phyloP scores from a whole-genome alignment of 1,140 invertebrate species.

The Eupristina koningsbergeri region DNA sequence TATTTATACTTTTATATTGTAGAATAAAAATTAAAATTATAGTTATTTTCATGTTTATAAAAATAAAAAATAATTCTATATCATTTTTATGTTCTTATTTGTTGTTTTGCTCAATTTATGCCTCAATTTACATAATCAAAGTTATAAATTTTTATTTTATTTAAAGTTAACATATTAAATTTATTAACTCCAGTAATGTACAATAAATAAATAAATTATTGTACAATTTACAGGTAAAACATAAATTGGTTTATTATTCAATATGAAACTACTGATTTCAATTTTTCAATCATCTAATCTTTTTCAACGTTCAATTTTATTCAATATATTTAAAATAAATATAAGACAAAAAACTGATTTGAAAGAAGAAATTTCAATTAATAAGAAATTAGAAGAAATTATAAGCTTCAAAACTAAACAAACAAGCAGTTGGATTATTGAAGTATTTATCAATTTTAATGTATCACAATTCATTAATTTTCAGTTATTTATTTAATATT shows the following conservation, averaged over 20 bases:
- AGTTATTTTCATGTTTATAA: no score
- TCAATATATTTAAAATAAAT: neutral
- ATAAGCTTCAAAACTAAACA: conserved; percentile 67
- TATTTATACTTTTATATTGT: no score
- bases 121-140: no score
- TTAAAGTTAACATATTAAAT: neutral
- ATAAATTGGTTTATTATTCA: neutral
- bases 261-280: conserved; percentile 22
- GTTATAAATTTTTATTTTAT: neutral
- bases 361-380: conserved; percentile 39
- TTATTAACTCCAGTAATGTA: no score
- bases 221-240: neutral
- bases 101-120: no score
- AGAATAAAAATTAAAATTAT: no score
- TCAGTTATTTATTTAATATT: no score
- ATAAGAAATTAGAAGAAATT: conserved; percentile 65
- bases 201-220: neutral
- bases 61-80: no score
- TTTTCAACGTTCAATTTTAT: neutral
- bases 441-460: conserved; percentile 62
- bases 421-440: conserved; percentile 73
- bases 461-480: neutral
- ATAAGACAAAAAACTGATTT: neutral
- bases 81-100: no score
- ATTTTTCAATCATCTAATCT: neutral